A percentile compares a stretch with the other conserved stretches of the same genome.
Evolutionary conservation across 2,888 invertebrate genomes (phyloP).

Genomic region (Lepidochitona cinerea): DNA sequence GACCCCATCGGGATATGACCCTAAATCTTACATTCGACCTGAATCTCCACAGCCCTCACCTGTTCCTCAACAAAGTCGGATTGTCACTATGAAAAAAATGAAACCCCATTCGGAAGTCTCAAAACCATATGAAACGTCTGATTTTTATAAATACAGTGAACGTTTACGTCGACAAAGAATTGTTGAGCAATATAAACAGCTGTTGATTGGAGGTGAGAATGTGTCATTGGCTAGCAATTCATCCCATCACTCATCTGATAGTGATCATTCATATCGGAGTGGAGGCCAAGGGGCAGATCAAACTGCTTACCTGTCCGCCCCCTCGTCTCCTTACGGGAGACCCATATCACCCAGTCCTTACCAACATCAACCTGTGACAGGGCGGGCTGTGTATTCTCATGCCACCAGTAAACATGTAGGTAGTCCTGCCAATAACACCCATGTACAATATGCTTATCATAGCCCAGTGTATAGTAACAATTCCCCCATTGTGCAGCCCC

Average conservation of each 20-base stretch:
- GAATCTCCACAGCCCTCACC: slow-evolving; percentile 33
- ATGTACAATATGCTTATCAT: slow-evolving; percentile 46
- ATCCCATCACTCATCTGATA: slow-evolving; percentile 54
- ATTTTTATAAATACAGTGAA: slow-evolving; percentile 97
- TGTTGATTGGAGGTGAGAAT: slow-evolving; percentile 45
- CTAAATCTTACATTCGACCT: slow-evolving; percentile 22
- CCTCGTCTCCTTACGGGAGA: neutral
- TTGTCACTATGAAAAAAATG: slow-evolving; percentile 56
- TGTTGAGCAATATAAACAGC: slow-evolving; percentile 59
- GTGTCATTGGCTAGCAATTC: slow-evolving; percentile 48
- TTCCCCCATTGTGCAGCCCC: slow-evolving; percentile 42
- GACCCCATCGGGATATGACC: slow-evolving; percentile 14
- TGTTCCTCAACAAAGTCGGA: slow-evolving; percentile 42
- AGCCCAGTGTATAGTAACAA: slow-evolving; percentile 27
- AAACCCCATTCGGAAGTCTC: slow-evolving; percentile 80
- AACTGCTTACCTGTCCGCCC: neutral
- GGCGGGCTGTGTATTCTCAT: neutral
- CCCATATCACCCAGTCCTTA: neutral
- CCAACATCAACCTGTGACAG: neutral
- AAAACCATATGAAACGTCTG: slow-evolving; percentile 98
- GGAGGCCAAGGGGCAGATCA: neutral
- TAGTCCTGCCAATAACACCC: slow-evolving; percentile 22
- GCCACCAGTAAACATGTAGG: too few species aligned
- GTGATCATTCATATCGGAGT: slow-evolving; percentile 26
- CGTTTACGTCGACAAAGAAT: slow-evolving; percentile 82